phyloP scores from a whole-genome alignment of 2,888 invertebrate genomes.

The Epirrita christyi region DNA sequence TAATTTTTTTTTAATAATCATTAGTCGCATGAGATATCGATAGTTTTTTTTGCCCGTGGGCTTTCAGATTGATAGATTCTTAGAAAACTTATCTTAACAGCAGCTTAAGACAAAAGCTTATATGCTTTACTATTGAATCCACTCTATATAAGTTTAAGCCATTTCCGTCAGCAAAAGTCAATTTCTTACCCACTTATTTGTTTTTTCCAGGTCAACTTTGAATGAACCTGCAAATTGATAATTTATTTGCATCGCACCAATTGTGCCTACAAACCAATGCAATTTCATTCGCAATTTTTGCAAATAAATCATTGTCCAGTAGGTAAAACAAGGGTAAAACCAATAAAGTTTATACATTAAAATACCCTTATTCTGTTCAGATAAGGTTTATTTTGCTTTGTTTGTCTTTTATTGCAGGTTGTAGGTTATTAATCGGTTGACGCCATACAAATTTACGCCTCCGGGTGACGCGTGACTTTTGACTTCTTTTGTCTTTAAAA shows the following conservation, averaged over 20 bases:
- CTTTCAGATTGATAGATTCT: no score
- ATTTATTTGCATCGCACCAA: constrained; percentile 18
- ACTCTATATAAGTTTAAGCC: background rate
- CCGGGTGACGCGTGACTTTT: constrained; percentile 67
- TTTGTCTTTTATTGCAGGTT: constrained; percentile 23
- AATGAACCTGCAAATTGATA: constrained; percentile 19
- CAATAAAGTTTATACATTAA: constrained; percentile 19
- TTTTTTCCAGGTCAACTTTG: constrained; percentile 13
- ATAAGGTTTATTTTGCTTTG: constrained; percentile 32
- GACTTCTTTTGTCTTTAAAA: constrained; percentile 64
- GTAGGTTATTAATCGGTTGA: constrained; percentile 47
- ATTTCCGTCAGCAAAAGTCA: constrained; percentile 1
- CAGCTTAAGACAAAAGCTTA: no score
- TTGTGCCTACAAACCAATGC: constrained; percentile 25
- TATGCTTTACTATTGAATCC: no score
- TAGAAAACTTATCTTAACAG: no score
- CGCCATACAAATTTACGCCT: constrained; percentile 52
- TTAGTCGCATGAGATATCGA: no score
- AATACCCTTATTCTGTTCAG: constrained; percentile 13
- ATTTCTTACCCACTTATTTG: background rate
- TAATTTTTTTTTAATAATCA: no score
- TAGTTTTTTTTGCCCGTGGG: no score
- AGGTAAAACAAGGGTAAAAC: no score
- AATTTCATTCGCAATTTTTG: constrained; percentile 51
- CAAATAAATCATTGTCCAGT: constrained; percentile 53